phyloP scores from a whole-genome alignment of 2,888 invertebrate genomes.

The Linnaemya tessellans region DNA sequence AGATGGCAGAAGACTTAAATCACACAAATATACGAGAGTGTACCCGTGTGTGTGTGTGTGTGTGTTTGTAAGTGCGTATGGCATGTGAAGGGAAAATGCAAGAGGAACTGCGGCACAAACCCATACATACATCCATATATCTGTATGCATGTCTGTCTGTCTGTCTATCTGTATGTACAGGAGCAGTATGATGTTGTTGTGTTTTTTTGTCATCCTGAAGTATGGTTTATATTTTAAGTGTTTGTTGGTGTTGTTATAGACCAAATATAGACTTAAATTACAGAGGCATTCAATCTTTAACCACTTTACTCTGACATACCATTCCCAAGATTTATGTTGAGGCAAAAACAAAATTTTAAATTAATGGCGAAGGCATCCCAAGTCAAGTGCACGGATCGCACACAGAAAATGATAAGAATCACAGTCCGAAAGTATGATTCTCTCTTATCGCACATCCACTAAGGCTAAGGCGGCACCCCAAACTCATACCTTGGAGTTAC shows the following conservation, averaged over 20 bases:
- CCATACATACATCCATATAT: not conserved
- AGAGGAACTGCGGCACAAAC: constrained; percentile 27
- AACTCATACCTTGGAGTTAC: too few relatives aligned
- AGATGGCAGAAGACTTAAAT: constrained; percentile 35
- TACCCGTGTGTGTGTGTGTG: not conserved
- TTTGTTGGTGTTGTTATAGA: constrained; percentile 44
- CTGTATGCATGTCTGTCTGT: not conserved
- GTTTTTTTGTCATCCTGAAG: constrained; percentile 1
- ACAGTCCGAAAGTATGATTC: not conserved
- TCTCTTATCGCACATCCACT: too few relatives aligned
- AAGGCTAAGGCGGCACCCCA: too few relatives aligned
- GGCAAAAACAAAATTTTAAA: constrained; percentile 19
- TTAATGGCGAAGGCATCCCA: constrained; percentile 18
- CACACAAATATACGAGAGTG: constrained; percentile 22
- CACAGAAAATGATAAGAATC: too few relatives aligned
- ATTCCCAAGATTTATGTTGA: constrained; percentile 66
- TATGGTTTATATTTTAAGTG: constrained; percentile 38
- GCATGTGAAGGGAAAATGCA: constrained; percentile 8
- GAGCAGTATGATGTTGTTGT: not conserved
- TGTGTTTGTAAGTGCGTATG: not conserved
- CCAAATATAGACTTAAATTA: constrained; percentile 71
- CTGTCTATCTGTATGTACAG: not conserved
- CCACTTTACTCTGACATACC: constrained; percentile 70
- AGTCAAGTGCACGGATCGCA: not conserved
- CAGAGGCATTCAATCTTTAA: constrained; percentile 64